These are phyloP conservation scores for Biston stratarius DNA, from an alignment of 2,888 invertebrate species.

Conservation along the genomic window DNA sequence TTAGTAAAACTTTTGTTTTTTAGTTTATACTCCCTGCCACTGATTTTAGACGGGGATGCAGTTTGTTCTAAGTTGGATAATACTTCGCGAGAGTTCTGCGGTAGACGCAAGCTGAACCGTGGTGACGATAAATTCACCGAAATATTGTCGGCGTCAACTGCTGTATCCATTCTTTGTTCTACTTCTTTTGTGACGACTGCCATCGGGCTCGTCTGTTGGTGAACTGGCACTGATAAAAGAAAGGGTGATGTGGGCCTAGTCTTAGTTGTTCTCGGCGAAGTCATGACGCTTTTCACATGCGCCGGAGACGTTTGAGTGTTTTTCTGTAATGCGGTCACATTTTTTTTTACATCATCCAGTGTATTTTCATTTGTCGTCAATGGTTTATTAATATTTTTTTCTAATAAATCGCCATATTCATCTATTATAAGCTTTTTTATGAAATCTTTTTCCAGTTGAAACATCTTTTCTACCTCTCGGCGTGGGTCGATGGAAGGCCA, in stretches of 20 bases:
- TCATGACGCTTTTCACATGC: conserved; percentile 77
- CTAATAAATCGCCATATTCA: conserved; percentile 76
- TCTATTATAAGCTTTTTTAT: conserved; percentile 77
- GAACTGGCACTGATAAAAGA: conserved; percentile 56
- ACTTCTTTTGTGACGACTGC: conserved; percentile 56
- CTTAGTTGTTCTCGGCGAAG: conserved; percentile 76
- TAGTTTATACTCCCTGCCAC: conserved; percentile 35
- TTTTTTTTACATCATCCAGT: conserved; percentile 52
- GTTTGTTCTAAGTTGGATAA: conserved; percentile 62
- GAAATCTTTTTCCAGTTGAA: conserved; percentile 77
- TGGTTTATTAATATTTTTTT: conserved; percentile 71
- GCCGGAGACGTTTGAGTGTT: conserved; percentile 82
- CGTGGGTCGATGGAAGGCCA: conserved; percentile 71
- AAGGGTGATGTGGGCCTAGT: conserved; percentile 80
- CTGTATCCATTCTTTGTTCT: conserved; percentile 54
- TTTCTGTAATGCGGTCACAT: conserved; percentile 67
- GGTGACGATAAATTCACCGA: conserved; percentile 79
- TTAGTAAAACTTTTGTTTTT: conserved; percentile 47
- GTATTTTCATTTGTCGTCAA: conserved; percentile 64
- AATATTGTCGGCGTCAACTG: conserved; percentile 65
- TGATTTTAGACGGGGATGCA: conserved; percentile 43
- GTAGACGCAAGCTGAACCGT: conserved; percentile 74
- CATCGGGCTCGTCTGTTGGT: conserved; percentile 75
- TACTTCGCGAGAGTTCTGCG: conserved; percentile 70
- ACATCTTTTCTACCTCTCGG: conserved; percentile 73